A percentile compares a stretch with the other conserved stretches of the same genome.
Evolutionary conservation across 2,113 vertebrate species (phyloP).

Genomic region (Zosterops japonicus): DNA sequence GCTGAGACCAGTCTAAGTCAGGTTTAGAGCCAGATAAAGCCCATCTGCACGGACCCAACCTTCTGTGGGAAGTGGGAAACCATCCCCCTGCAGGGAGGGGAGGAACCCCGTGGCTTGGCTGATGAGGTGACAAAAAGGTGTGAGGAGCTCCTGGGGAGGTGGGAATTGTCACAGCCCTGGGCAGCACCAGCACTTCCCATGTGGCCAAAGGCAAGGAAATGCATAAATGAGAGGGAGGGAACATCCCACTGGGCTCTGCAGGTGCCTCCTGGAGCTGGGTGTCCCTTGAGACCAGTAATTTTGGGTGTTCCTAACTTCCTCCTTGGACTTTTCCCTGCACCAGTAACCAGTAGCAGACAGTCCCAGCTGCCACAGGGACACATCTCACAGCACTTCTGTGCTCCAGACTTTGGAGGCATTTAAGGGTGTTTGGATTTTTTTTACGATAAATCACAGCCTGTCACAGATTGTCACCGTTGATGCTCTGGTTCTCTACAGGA

Average conservation of each 20-base stretch:
- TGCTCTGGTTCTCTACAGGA: neutral
- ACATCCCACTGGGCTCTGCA: neutral
- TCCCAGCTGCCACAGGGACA: neutral
- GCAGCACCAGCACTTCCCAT: neutral
- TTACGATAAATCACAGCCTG: neutral
- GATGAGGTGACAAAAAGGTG: neutral
- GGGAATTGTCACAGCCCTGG: neutral
- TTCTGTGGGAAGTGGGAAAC: neutral
- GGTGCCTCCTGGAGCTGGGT: neutral
- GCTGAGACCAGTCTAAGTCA: neutral
- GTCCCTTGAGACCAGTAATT: neutral
- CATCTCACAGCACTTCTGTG: neutral
- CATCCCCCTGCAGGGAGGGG: neutral
- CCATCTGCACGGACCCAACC: neutral
- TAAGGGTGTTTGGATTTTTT: neutral
- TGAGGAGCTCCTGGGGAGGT: neutral
- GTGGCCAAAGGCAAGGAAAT: neutral
- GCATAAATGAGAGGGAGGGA: neutral
- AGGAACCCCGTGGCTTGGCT: neutral
- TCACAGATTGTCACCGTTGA: neutral
- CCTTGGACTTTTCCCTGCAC: neutral
- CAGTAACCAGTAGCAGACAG: neutral
- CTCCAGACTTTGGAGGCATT: neutral
- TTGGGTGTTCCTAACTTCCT: neutral
- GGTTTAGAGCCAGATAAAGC: rapidly evolving